phyloP scores from a whole-genome alignment of 1,140 invertebrate species.

The Tetramorium parvispinum region DNA sequence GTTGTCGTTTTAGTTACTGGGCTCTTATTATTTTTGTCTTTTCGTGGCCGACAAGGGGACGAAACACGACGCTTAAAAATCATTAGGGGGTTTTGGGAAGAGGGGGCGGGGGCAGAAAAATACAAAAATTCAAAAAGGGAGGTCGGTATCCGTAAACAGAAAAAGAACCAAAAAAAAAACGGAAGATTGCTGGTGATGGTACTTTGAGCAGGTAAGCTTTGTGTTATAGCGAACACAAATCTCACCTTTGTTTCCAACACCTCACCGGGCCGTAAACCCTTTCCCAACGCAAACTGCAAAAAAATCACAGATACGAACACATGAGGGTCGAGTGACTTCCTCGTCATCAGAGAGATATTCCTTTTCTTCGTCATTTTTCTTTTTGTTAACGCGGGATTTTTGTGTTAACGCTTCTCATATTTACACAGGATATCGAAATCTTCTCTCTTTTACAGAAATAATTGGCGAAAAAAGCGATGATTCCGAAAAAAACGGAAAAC shows the following conservation, averaged over 20 bases:
- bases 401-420: conserved; percentile 12
- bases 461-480: neutral
- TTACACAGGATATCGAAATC: conserved; percentile 5
- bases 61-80: conserved; percentile 26
- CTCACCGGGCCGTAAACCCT: conserved; percentile 92
- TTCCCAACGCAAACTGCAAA: conserved; percentile 88
- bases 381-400: neutral
- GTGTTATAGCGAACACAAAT: conserved; percentile 88
- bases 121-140: conserved; percentile 31
- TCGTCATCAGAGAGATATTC: conserved; percentile 10
- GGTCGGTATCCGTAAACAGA: conserved; percentile 39
- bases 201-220: conserved; percentile 87
- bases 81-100: neutral
- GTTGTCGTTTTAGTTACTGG: conserved; percentile 49
- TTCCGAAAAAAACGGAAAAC: neutral
- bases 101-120: conserved; percentile 18
- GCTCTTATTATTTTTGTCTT: conserved; percentile 47
- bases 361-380: neutral
- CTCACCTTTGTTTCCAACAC: conserved; percentile 92
- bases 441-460: neutral
- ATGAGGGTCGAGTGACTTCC: conserved; percentile 72
- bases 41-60: neutral
- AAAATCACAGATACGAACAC: conserved; percentile 82
- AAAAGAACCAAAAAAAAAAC: conserved; percentile 58
- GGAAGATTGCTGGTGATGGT: conserved; percentile 75